These are phyloP conservation scores for Eulemur coronatus DNA, from an alignment of 2,797 vertebrate genomes.

Conservation along the genomic window DNA sequence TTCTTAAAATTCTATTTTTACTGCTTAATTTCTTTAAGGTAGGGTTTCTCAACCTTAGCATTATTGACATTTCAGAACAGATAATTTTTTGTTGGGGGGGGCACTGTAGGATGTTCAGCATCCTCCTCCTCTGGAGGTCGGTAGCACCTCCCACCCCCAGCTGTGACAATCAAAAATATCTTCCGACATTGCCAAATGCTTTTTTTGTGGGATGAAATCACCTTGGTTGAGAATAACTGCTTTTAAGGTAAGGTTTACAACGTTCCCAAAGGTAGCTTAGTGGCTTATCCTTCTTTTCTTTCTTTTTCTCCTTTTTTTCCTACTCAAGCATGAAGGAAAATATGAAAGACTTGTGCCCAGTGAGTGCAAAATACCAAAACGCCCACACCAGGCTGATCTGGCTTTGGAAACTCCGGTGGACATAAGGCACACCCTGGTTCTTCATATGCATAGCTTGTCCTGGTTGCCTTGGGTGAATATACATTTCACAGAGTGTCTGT, in stretches of 20 bases:
- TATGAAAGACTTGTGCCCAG: neutral
- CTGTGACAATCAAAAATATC: neutral
- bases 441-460: neutral
- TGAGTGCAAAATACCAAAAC: neutral
- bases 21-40: neutral
- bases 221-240: neutral
- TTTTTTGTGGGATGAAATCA: neutral
- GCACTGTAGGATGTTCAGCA: neutral
- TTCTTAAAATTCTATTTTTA: neutral
- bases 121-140: too few relatives aligned
- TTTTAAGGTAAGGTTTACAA: neutral
- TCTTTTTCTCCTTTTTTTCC: neutral
- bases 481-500: constrained; percentile 44
- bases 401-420: neutral
- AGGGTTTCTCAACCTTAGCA: neutral
- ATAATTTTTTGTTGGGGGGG: neutral
- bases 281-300: neutral
- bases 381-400: neutral
- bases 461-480: neutral
- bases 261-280: neutral
- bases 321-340: neutral
- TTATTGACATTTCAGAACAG: neutral
- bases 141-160: neutral
- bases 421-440: neutral
- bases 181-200: neutral